These are phyloP conservation scores for Clivina fossor DNA, from an alignment of 2,888 invertebrate genomes.

Conservation along the genomic window DNA sequence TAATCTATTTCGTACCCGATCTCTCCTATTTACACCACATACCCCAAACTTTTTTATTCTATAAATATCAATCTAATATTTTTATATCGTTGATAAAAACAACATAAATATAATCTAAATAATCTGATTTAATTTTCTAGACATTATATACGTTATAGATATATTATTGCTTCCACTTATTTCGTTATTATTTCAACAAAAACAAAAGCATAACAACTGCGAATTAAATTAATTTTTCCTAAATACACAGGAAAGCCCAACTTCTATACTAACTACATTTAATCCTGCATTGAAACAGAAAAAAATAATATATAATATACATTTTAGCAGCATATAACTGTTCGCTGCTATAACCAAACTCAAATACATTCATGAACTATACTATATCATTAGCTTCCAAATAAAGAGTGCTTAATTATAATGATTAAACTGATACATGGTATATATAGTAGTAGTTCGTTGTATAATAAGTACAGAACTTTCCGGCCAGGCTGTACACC, in stretches of 20 bases:
- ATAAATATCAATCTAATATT: too few relatives aligned
- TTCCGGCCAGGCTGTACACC: conserved; percentile 20
- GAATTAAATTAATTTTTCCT: conserved; percentile 32
- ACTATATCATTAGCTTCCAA: conserved; percentile 34
- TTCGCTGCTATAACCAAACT: conserved; percentile 31
- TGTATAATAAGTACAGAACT: not conserved
- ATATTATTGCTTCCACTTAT: too few relatives aligned
- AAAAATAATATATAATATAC: conserved; percentile 18
- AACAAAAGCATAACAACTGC: conserved; percentile 13
- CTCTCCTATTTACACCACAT: too few relatives aligned
- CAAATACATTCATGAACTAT: conserved; percentile 32
- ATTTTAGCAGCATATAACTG: conserved; percentile 30
- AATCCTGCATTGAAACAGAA: conserved; percentile 13
- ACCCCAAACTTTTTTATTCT: too few relatives aligned
- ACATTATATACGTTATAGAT: too few relatives aligned
- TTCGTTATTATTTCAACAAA: too few relatives aligned
- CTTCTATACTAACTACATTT: conserved; percentile 9
- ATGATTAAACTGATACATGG: conserved; percentile 30
- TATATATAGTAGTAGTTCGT: conserved; percentile 13
- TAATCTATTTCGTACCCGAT: too few relatives aligned
- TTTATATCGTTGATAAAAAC: too few relatives aligned
- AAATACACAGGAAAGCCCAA: conserved; percentile 27
- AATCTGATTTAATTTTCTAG: too few relatives aligned
- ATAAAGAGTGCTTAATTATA: conserved; percentile 33
- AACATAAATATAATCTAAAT: too few relatives aligned